These are phyloP conservation scores for Whitmania pigra DNA, from an alignment of 1,140 invertebrate species.

Conservation along the genomic window DNA sequence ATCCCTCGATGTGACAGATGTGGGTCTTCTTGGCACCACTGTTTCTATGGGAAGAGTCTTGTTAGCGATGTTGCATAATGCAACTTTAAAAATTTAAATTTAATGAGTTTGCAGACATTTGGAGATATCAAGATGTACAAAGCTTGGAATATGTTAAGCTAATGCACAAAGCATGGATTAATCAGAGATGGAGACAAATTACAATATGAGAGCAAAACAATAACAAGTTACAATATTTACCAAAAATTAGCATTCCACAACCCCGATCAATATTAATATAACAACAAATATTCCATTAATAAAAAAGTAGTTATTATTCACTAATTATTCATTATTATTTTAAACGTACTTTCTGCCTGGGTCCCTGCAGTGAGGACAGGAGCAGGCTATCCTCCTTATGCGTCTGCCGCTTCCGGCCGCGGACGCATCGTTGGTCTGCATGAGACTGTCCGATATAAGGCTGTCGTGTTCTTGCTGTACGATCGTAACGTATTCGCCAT, in stretches of 20 bases:
- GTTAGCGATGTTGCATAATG: neutral
- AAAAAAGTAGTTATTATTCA: neutral
- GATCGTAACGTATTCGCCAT: neutral
- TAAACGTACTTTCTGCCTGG: slow-evolving; percentile 56
- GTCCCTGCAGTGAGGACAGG: slow-evolving; percentile 87
- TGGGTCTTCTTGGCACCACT: slow-evolving; percentile 58
- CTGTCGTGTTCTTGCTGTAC: slow-evolving; percentile 1
- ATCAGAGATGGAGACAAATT: neutral
- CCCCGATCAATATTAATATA: too few relatives aligned
- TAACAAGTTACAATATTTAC: neutral
- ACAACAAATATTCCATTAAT: neutral
- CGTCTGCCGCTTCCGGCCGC: slow-evolving; percentile 34
- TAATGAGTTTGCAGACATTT: neutral
- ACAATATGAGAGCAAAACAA: neutral
- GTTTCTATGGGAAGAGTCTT: slow-evolving; percentile 24
- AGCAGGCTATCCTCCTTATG: slow-evolving; percentile 74
- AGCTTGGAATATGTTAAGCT: neutral
- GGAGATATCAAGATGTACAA: neutral
- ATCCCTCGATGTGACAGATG: slow-evolving; percentile 86
- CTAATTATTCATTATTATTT: neutral
- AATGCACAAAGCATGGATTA: too few relatives aligned
- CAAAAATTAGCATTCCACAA: neutral
- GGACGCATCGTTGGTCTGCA: neutral
- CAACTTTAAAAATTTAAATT: neutral
- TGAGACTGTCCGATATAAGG: neutral